phyloP scores from a whole-genome alignment of 2,888 invertebrate species.

The Agrenia bidenticulata region DNA sequence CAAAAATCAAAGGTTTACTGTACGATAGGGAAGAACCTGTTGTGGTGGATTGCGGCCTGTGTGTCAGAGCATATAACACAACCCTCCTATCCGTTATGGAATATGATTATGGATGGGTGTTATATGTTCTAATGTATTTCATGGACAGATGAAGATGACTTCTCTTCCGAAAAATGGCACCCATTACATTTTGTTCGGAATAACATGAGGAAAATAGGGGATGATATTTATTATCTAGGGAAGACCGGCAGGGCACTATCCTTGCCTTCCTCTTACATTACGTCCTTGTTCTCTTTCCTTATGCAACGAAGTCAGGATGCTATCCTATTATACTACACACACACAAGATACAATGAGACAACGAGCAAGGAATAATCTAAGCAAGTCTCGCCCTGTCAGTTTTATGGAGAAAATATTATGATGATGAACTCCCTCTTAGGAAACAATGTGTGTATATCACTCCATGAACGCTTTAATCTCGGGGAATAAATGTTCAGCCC shows the following conservation, averaged over 20 bases:
- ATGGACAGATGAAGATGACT: conserved; percentile 7
- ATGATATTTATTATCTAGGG: conserved; percentile 2
- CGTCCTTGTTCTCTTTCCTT: too few species aligned
- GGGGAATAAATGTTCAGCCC: not conserved
- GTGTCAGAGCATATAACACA: too few species aligned
- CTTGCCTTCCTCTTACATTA: too few species aligned
- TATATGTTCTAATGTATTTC: conserved; percentile 4
- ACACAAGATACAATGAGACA: too few species aligned
- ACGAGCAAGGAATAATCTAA: not conserved
- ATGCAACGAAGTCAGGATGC: too few species aligned
- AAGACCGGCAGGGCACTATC: too few species aligned
- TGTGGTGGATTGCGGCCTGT: too few species aligned
- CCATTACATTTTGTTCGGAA: conserved; percentile 12
- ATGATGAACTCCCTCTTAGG: conserved; percentile 8
- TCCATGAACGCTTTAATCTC: conserved; percentile 3
- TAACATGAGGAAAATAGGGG: not conserved
- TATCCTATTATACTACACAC: too few species aligned
- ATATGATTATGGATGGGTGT: too few species aligned
- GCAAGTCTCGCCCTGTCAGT: conserved; percentile 18
- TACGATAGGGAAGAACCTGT: too few species aligned
- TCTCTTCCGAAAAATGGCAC: conserved; percentile 11
- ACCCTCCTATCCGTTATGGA: too few species aligned
- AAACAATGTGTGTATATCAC: not conserved
- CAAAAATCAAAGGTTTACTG: too few species aligned
- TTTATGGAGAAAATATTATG: conserved; percentile 24